Base-by-base conservation (phyloP, 2,113 vertebrate genomes). In the Scomber japonicus region DNA sequence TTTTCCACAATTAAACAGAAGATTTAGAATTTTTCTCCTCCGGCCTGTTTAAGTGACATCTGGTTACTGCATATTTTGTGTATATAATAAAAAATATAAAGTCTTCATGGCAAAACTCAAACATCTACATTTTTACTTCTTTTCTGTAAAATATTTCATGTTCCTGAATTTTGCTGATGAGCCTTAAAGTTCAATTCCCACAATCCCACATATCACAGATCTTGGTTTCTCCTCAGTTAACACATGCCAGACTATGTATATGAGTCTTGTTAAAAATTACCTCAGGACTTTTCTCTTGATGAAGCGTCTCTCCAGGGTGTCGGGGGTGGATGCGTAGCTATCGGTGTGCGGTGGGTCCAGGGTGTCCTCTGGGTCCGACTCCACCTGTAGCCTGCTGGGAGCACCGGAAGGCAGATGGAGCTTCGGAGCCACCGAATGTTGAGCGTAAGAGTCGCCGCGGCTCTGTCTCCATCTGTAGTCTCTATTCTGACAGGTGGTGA, bases 261-360 rank as follows among this genome's bases (percentile, higher is more conserved):
- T 7, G 6, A 40, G 6, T 27, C n/a, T 6, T 14, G 10, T 49
- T 15, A 35, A 15, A 35, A 55, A 24, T 7, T 40, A 95, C 95
- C 95, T 92, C 14, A 95, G 80, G 56, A 96, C 94, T 84, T 96
- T 96, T 1, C 95, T 94, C 75, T 92, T 95, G 81, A 95, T 85
- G 65, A 79, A 63, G 15, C 77, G 76, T 61, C 81, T 86, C 24
- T 49, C 61, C 24, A 67, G 85, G 9, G 46, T 64, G 60, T 88
- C 89, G 0, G 83, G 86, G 14, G 61, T 74, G 5, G 88, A 85
- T 0, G 67, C 27, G 45, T 54, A 76, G 74, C 83, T 89, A 57
- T 87, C 69, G 0, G 61, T 69, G 16, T 78, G 49, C 0, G 45
- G n/a, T 0, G 71, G 69, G 8, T 40, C 51, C 35, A 57, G 71